These are phyloP conservation scores for Hymenochirus boettgeri DNA, from an alignment of 2,113 vertebrate genomes.

Conservation along the genomic window DNA sequence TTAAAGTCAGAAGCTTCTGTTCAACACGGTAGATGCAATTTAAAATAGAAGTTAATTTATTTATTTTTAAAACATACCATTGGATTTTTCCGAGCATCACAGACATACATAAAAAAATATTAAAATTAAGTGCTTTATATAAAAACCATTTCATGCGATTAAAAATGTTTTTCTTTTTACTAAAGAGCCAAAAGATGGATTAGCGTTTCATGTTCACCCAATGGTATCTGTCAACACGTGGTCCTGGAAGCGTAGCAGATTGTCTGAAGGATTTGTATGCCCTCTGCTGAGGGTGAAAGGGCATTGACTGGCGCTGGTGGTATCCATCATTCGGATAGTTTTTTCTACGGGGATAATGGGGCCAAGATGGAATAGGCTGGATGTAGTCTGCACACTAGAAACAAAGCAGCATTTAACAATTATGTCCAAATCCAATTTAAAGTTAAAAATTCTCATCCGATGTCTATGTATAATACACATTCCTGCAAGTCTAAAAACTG, in stretches of 20 bases:
- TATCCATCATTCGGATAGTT: constrained; percentile 51
- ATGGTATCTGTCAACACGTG: constrained; percentile 81
- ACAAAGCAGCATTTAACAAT: no score
- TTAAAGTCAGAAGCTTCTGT: no score
- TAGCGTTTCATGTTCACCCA: constrained; percentile 81
- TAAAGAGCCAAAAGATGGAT: constrained; percentile 24
- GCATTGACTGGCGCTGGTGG: constrained; percentile 32
- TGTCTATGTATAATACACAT: no score
- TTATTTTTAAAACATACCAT: constrained; percentile 27
- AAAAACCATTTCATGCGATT: constrained; percentile 15
- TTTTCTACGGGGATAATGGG: constrained; percentile 64
- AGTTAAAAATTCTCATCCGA: no score
- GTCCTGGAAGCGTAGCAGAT: constrained; percentile 57
- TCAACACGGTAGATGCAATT: no score
- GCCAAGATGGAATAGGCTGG: constrained; percentile 62
- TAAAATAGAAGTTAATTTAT: constrained; percentile 32
- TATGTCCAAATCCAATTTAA: no score
- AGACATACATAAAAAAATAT: constrained; percentile 27
- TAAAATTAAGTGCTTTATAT: constrained; percentile 6
- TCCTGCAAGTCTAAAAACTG: no score
- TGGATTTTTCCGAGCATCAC: background rate
- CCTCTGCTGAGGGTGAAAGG: constrained; percentile 53
- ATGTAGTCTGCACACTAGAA: constrained; percentile 18
- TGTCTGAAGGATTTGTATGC: constrained; percentile 57
- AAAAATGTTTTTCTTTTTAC: constrained; percentile 1